phyloP scores from a whole-genome alignment of 1,140 invertebrate species.

The Teleogryllus occipitalis region DNA sequence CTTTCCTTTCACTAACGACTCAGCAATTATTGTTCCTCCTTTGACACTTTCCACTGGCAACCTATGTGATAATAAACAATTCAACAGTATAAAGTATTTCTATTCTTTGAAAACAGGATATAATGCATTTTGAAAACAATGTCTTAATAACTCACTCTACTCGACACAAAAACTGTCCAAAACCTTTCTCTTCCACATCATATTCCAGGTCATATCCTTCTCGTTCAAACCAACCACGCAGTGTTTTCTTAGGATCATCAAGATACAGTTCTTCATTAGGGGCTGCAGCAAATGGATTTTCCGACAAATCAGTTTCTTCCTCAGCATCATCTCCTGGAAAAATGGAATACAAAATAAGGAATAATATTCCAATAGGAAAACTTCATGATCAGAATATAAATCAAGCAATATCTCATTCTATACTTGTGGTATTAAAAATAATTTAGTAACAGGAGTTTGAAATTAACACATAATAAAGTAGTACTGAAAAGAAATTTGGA shows the following conservation, averaged over 20 bases:
- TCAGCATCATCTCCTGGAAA: conserved; percentile 71
- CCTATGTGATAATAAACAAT: conserved; percentile 34
- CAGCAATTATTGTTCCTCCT: conserved; percentile 67
- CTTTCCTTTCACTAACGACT: conserved; percentile 79
- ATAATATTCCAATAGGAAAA: not conserved
- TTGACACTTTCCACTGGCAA: conserved; percentile 71
- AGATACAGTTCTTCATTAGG: conserved; percentile 82
- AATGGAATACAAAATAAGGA: not conserved
- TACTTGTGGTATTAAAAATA: too few species aligned
- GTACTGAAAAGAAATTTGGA: too few species aligned
- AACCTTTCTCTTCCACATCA: conserved; percentile 70
- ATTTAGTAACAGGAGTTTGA: too few species aligned
- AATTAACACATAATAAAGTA: too few species aligned
- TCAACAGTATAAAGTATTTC: not conserved
- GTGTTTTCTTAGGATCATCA: conserved; percentile 90
- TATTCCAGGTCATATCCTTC: conserved; percentile 84
- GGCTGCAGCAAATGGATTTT: conserved; percentile 74
- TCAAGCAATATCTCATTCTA: too few species aligned
- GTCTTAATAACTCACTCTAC: conserved; percentile 43
- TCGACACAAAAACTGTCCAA: conserved; percentile 64
- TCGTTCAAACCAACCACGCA: conserved; percentile 89
- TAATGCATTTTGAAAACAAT: not conserved
- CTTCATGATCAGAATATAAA: not conserved
- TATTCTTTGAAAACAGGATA: not conserved
- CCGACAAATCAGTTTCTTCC: conserved; percentile 68